phyloP scores from a whole-genome alignment of 2,113 vertebrate genomes.

The Callocephalon fimbriatum region DNA sequence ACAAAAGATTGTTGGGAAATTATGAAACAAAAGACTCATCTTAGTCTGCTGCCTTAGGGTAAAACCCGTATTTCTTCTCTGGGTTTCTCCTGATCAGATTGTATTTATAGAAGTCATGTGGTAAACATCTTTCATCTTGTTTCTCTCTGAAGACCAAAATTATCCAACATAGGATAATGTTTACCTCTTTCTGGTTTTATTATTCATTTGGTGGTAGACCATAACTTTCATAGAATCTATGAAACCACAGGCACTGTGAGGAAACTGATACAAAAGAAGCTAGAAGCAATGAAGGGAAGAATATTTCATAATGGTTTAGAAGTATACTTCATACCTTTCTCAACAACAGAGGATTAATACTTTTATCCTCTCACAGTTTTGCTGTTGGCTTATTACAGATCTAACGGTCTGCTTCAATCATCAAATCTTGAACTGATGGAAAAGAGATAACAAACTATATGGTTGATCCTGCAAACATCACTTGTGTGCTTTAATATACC shows the following conservation, averaged over 20 bases:
- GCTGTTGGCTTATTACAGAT: not conserved
- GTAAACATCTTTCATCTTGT: not conserved
- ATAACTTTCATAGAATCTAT: not conserved
- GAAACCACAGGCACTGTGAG: not conserved
- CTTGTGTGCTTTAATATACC: not conserved
- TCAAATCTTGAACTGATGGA: not conserved
- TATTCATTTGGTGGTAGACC: not conserved
- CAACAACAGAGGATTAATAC: not conserved
- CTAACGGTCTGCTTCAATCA: not conserved
- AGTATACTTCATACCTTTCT: not conserved
- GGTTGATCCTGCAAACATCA: not conserved
- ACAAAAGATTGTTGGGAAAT: not conserved
- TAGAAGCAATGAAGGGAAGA: not conserved
- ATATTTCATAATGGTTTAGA: not conserved
- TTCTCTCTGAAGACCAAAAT: not conserved
- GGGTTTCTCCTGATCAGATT: not conserved
- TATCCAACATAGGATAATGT: not conserved
- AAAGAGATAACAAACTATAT: not conserved
- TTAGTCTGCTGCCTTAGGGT: not conserved
- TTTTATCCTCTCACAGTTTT: not conserved
- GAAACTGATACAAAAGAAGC: not conserved
- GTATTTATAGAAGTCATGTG: not conserved
- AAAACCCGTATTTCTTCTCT: not conserved
- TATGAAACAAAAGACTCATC: not conserved
- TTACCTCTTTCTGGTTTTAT: not conserved